Percentiles rank a stretch among this genome's conserved stretches.
These are phyloP conservation scores for Tetragnatha versicolor DNA, from an alignment of 1,140 invertebrate species.

Conservation along the genomic window DNA sequence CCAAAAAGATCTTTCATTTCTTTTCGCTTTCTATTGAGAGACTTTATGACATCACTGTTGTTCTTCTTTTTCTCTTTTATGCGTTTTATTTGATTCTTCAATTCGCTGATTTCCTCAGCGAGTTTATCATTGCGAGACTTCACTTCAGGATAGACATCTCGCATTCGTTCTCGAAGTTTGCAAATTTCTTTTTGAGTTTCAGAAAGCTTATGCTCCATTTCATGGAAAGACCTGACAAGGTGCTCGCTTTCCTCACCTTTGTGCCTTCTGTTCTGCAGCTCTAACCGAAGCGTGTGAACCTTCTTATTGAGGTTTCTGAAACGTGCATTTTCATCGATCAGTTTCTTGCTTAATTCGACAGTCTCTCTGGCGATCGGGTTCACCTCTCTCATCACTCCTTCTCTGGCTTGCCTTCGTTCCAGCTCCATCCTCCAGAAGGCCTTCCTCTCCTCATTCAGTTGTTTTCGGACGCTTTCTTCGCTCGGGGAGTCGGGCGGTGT, in stretches of 20 bases:
- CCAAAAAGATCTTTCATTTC: not conserved
- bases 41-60: not conserved
- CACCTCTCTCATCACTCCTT: not conserved
- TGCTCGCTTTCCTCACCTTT: not conserved
- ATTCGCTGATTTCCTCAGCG: not conserved
- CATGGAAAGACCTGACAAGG: not conserved
- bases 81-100: not conserved
- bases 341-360: not conserved
- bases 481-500: not conserved
- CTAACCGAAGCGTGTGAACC: not conserved
- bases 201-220: not conserved
- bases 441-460: not conserved
- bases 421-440: slow-evolving; percentile 5
- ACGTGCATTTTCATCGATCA: not conserved
- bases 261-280: not conserved
- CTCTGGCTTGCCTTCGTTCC: not conserved
- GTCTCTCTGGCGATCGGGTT: not conserved
- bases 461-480: not conserved
- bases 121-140: not conserved
- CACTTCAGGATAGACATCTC: not conserved
- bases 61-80: not conserved
- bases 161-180: too few relatives aligned
- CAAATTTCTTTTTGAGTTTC: not conserved
- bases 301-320: not conserved
- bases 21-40: not conserved